These are phyloP conservation scores for Chrysocyon brachyurus DNA, from an alignment of 2,797 vertebrate genomes.

Conservation along the genomic window DNA sequence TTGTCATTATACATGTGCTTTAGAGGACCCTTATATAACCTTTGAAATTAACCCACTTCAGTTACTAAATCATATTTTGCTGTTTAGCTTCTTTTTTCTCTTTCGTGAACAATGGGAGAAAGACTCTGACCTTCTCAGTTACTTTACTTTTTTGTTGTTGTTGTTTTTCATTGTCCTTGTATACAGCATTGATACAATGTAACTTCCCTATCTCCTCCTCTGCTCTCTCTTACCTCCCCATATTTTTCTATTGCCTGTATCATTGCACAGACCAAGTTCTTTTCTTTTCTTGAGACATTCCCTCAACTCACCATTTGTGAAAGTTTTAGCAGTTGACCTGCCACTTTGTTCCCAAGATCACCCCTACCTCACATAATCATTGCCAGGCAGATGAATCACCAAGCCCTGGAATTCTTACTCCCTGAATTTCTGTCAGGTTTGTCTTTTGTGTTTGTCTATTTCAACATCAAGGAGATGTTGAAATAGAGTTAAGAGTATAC, in stretches of 20 bases:
- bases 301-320: background rate
- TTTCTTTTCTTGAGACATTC: background rate
- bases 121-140: background rate
- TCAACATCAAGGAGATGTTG: background rate
- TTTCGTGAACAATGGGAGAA: background rate
- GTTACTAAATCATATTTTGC: background rate
- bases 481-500: background rate
- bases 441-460: background rate
- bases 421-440: background rate
- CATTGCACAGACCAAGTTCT: background rate
- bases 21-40: background rate
- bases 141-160: background rate
- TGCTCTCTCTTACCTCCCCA: background rate
- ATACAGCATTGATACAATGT: background rate
- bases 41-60: background rate
- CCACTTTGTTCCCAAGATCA: background rate
- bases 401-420: background rate
- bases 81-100: background rate
- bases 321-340: background rate
- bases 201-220: background rate
- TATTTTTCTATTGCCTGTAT: background rate
- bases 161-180: background rate
- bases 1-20: background rate
- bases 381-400: background rate
- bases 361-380: rapidly evolving